Evolutionary conservation across 2,888 invertebrate species (phyloP), one percentile per base, ranked within the genome.

Genomic region (Sussaba pulchella): DNA sequence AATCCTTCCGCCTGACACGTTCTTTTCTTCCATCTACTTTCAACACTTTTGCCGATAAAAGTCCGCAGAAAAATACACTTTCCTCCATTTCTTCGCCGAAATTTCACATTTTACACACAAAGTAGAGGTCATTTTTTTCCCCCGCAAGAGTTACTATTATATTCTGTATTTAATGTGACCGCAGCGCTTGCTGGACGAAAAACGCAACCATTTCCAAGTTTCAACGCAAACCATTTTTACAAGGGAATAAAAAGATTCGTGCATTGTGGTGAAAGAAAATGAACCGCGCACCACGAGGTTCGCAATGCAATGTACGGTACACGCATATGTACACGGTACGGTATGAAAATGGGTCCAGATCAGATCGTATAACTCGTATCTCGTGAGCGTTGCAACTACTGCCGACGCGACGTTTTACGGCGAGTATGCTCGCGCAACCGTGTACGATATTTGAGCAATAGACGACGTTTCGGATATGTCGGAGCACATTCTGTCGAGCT

Each of bases 1-100:
- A 80, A 71, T 75, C 71, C 61, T 72, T 64, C 66, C 75, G 36
- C 79, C 50, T 59, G 39, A 71, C 79, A 75, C 71, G 66, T 75
- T 61, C 70, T 67, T 72, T 54, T 50, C 50, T 36, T n/a, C 36
- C 39, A 31, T 57, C 39, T 54, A 4, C 31, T 50, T 52, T 19
- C 10, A 31, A 24, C 10, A 14, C 47, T 57, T 71, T 24, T 41
- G 57, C 12, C n/a, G 5, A 2, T n/a, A 10, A 24, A 5, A 24
- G 12, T 21, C 50, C 1, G 1, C n/a, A 50, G 17, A 8, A 52
- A 52, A 52, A 24, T n/a, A 24, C 19, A 31, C 36, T 17, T 31
- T 12, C 17, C 17, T 4, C 45, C 12, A 26, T 41, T 54, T 17
- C 10, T 19, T 24, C 26, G 2, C 0, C 19, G 9, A 19, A 61